Base-by-base conservation (phyloP, 2,113 vertebrate species). In the Ariopsis seemanni region DNA sequence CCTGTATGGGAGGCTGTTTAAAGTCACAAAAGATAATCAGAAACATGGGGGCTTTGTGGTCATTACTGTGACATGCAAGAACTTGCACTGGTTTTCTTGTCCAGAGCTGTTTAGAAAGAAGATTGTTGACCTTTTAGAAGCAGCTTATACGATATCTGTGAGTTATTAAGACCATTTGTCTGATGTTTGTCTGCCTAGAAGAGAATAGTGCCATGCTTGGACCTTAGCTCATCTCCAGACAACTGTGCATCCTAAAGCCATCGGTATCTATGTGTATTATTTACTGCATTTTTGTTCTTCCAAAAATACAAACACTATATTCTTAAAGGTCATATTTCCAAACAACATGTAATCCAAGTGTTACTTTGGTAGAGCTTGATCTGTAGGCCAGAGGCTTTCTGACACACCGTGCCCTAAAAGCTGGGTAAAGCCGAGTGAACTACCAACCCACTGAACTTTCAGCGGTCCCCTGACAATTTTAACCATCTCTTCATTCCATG, bases 401-500 rank as follows among this genome's bases (percentile, higher is more conserved):
- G 53, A 85, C 75, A 69, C 84, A 42, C 42, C 60, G 34, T 89
- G 83, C 82, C 88, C 83, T 90, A 85, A 53, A 84, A 83, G 69
- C 86, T 62, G 22, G n/a, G 75, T 90, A 12, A 69, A 78, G 83
- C 83, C 18, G 57, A 89, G 53, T 86, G 85, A 90, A 72, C 80
- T 86, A 50, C 42, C 58, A 83, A 88, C 71, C 80, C 42, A 27
- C n/a, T 63, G 74, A 87, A 90, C 92, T 92, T 84, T 87, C 85
- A 79, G 12, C 62, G 74, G 90, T 88, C 94, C 93, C 90, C 50
- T 91, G 94, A 94, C 92, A 95, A 93, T 94, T 92, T 92, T 91
- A 93, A 91, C 91, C 91, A 81, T 92, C 94, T 94, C 93, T 93
- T 93, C 90, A 82, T 86, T 94, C 93, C 95, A 95, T 94, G 95